Evolutionary conservation across 2,888 invertebrate species (phyloP).

Genomic region (Alcis repandata): DNA sequence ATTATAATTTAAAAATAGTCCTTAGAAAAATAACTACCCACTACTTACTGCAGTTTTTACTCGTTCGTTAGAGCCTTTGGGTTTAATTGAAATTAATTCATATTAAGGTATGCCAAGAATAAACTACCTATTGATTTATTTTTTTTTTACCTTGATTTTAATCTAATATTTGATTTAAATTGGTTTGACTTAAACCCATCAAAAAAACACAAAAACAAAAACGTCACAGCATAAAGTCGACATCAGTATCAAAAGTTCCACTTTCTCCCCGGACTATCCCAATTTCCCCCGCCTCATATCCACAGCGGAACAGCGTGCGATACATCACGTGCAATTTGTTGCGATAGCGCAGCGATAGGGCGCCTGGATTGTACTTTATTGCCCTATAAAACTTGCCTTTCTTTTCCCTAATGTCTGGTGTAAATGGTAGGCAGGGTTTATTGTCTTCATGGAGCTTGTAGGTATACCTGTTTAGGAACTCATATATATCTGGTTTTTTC

Average conservation of each 20-base stretch:
- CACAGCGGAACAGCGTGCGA: constrained; percentile 64
- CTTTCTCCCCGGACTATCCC: constrained; percentile 21
- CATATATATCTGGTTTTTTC: neutral
- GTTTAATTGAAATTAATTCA: no score
- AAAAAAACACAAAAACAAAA: no score
- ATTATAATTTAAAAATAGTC: no score
- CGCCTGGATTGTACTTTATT: constrained; percentile 75
- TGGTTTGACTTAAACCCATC: no score
- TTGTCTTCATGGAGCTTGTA: constrained; percentile 37
- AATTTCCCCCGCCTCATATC: constrained; percentile 35
- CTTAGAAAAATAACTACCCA: no score
- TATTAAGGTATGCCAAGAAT: no score
- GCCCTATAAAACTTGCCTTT: constrained; percentile 68
- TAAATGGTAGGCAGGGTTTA: constrained; percentile 43
- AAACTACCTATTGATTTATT: no score
- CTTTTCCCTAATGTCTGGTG: constrained; percentile 49
- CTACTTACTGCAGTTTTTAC: no score
- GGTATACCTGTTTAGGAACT: neutral
- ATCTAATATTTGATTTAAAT: no score
- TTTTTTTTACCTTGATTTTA: no score
- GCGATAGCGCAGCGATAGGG: constrained; percentile 77
- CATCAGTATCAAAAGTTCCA: constrained; percentile 2
- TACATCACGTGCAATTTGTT: constrained; percentile 84
- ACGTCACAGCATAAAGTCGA: neutral
- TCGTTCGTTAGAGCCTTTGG: no score